phyloP scores from a whole-genome alignment of 2,888 invertebrate species.

The Mimumesa dahlbomi region DNA sequence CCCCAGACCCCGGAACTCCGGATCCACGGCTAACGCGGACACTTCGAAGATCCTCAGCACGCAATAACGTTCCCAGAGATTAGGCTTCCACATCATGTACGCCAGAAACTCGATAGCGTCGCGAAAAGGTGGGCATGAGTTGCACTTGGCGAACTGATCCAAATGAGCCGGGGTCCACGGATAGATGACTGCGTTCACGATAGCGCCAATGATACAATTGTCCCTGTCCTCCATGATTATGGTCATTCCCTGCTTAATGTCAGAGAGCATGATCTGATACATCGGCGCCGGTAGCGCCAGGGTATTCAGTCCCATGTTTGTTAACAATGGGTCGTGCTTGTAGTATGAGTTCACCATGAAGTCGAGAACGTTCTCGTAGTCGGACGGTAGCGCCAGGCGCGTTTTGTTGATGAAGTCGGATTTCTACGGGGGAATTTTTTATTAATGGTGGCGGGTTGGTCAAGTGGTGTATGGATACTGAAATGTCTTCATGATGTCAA shows the following conservation, averaged over 20 bases:
- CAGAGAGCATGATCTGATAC: constrained; percentile 58
- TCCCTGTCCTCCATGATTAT: constrained; percentile 64
- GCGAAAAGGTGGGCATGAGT: constrained; percentile 39
- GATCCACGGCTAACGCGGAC: constrained; percentile 65
- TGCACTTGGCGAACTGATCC: constrained; percentile 49
- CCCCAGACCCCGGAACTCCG: constrained; percentile 60
- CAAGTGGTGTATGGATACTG: too few species aligned
- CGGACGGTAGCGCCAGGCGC: constrained; percentile 67
- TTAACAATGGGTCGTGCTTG: constrained; percentile 65
- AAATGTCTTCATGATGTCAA: background rate
- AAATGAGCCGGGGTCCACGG: constrained; percentile 46
- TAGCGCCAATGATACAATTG: constrained; percentile 66
- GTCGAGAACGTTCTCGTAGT: constrained; percentile 66
- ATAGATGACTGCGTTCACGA: constrained; percentile 60
- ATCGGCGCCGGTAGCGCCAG: constrained; percentile 49
- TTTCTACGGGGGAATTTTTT: constrained; percentile 38
- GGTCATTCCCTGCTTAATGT: constrained; percentile 66
- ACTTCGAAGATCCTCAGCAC: constrained; percentile 67
- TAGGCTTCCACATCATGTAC: constrained; percentile 54
- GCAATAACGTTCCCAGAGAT: constrained; percentile 63
- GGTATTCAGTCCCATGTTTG: constrained; percentile 55
- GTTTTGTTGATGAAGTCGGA: constrained; percentile 39
- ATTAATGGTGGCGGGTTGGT: background rate
- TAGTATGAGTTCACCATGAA: constrained; percentile 70
- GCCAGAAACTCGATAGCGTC: constrained; percentile 69